Base-by-base conservation (phyloP, 2,888 invertebrate species). In the Opisthograptis luteolata region DNA sequence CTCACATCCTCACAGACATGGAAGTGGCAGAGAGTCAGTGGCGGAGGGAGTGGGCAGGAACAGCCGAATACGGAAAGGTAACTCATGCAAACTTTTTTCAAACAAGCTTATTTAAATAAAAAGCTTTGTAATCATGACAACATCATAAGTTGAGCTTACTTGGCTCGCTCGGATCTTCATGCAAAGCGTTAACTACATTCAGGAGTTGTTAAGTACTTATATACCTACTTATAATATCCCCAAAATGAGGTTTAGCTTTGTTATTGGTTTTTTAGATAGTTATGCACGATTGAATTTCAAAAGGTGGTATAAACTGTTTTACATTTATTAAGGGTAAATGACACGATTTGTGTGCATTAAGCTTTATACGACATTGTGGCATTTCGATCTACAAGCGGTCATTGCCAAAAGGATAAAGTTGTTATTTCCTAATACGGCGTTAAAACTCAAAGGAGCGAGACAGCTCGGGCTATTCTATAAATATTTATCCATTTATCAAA, bases 51-150 rank as follows among this genome's bases (percentile, higher is more conserved):
- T 90, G 90, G 90, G 82, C 90, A 60, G 90, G 90, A 58, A 81
- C 86, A 36, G 90, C 90, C 65, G 90, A 90, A 77, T 90, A 85
- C 76, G 90, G 90, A 66, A 88, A 90, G 81, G 90, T 90, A 66
- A 83, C 60, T 59, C 66, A 19, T 19, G 5, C 19, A 56, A 27
- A 39, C 32, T 30, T 43, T 37, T 43, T 37, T n/a, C 34, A 60
- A 62, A 59, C 8, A 28, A 37, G 35, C 25, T 35, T 31, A 30
- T 42, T 46, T 32, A 24, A 47, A 44, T 44, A 20, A 28, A n/a
- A 44, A 40, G 44, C 50, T 51, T 44, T 35, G 40, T 45, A 17
- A 51, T 44, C 36, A 42, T 43, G 42, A 37, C 37, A 32, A 31
- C 42, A 49, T 49, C 22, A 41, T 41, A 47, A 42, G 25, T 48